phyloP scores from a whole-genome alignment of 2,797 vertebrate genomes.

The Sebastes matsubarae region DNA sequence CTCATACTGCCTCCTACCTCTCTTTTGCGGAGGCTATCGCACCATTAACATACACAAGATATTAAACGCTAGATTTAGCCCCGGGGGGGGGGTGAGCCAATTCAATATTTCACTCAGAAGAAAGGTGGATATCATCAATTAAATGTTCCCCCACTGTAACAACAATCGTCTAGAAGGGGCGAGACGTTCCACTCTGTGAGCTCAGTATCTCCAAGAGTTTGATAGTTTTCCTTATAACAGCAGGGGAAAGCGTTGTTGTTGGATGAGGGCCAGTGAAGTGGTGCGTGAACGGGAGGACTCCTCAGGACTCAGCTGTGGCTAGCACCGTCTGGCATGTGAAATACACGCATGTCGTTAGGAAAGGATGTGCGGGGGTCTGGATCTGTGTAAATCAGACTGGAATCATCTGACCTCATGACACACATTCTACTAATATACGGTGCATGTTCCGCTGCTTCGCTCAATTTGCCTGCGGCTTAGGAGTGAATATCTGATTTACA shows the following conservation, averaged over 20 bases:
- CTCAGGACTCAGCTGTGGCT: constrained; percentile 61
- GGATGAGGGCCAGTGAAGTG: constrained; percentile 60
- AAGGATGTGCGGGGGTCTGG: constrained; percentile 20
- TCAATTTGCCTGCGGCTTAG: constrained; percentile 40
- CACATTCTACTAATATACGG: constrained; percentile 75
- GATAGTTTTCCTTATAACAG: constrained; percentile 21
- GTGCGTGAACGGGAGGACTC: constrained; percentile 62
- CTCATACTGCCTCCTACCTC: constrained; percentile 11
- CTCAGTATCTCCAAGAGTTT: constrained; percentile 40
- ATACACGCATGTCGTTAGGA: constrained; percentile 39
- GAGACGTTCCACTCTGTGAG: constrained; percentile 32
- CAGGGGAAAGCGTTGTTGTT: constrained; percentile 48
- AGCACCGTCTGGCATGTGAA: constrained; percentile 69
- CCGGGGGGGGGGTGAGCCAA: background rate
- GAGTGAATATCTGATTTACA: constrained; percentile 61
- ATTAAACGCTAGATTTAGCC: constrained; percentile 4
- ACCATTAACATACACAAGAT: constrained; percentile 6
- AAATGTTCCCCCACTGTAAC: constrained; percentile 8
- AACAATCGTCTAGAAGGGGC: background rate
- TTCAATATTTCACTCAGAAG: constrained; percentile 37
- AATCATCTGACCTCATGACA: constrained; percentile 73
- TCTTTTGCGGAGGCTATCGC: constrained; percentile 1
- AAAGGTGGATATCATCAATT: constrained; percentile 21
- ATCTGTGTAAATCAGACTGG: constrained; percentile 68
- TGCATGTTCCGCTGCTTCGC: constrained; percentile 14